Evolutionary conservation across 1,140 invertebrate species (phyloP), one percentile per base, ranked within the genome.

Genomic region (Nomia melanderi): DNA sequence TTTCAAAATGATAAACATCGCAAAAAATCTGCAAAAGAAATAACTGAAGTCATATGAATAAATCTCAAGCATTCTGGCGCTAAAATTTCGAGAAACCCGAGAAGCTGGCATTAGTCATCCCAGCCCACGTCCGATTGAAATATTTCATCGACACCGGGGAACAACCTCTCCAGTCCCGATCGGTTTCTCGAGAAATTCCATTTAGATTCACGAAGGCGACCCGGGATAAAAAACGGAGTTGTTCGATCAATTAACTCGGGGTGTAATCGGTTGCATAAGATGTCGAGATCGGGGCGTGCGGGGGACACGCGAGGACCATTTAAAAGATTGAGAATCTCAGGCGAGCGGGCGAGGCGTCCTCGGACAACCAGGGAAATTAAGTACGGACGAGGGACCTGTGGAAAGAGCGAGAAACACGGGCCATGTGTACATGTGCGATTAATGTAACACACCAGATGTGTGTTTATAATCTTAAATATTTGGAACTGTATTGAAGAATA

Each of bases 301-400:
- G 2, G 23, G 62, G 1, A 27, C 41, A n/a, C 36, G 27, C 9
- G 20, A 41, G 60, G 12, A 20, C 47, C 23, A 50, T 72, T 72
- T 60, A 25, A 36, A n/a, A 23, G 57, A 63, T 36, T n/a, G 27
- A 36, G 33, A 47, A 67, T 25, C 17, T n/a, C 2, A 14, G 60
- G 5, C 17, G 27, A 50, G 63, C 4, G 44, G 5, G 9, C 33
- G 53, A 8, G 14, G 23, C 4, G 31, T 44, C 27, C 25, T 33
- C 25, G 63, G 33, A 33, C 63, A 47, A 67, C 25, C 50, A 57
- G 20, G 64, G 27, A 67, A 67, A 67, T 66, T 44, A 44, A 44
- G 20, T 44, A 44, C 41, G 14, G 14, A 44, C 41, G 41, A 5
- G 41, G 12, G 4, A 20, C n/a, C 41, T 39, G 36, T 8, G 12